A percentile compares a stretch with the other conserved stretches of the same genome.
Evolutionary conservation across 2,797 vertebrate genomes (phyloP).

Genomic region (Thalassophryne amazonica): DNA sequence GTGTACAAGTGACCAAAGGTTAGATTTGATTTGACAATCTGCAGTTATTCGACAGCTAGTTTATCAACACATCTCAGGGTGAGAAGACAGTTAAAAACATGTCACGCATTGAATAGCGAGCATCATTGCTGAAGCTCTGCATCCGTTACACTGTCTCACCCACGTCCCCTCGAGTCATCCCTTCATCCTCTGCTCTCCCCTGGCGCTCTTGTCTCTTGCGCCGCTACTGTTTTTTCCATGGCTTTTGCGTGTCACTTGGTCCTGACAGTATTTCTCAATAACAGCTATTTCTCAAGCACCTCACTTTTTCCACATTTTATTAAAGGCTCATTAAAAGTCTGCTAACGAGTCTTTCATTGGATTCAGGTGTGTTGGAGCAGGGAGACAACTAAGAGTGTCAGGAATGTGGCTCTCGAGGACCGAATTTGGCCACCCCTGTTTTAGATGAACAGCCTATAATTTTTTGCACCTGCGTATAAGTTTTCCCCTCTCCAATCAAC

Average conservation of each 20-base stretch:
- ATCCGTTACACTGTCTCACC: constrained; percentile 45
- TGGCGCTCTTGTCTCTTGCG: constrained; percentile 26
- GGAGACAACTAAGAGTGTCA: no score
- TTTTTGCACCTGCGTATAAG: no score
- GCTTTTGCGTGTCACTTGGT: constrained; percentile 46
- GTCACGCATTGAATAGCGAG: constrained; percentile 45
- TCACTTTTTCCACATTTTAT: constrained; percentile 38
- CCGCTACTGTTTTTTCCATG: constrained; percentile 53
- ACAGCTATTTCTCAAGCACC: constrained; percentile 58
- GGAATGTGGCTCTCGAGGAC: no score
- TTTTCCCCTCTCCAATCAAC: no score
- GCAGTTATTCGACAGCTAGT: constrained; percentile 18
- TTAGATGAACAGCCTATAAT: no score
- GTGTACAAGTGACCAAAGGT: constrained; percentile 26
- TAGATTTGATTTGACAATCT: constrained; percentile 27
- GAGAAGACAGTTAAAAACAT: constrained; percentile 28
- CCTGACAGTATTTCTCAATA: constrained; percentile 70
- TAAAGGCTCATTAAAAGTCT: no score
- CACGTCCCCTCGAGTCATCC: constrained; percentile 38
- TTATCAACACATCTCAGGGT: constrained; percentile 41
- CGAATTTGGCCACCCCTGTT: no score
- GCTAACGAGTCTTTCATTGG: no score
- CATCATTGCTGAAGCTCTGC: constrained; percentile 35
- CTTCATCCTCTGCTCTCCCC: constrained; percentile 7
- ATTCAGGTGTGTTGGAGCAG: no score